Percentiles rank a stretch among this genome's conserved stretches.
These are phyloP conservation scores for Lutraria lutraria DNA, from an alignment of 2,888 invertebrate species.

Conservation along the genomic window DNA sequence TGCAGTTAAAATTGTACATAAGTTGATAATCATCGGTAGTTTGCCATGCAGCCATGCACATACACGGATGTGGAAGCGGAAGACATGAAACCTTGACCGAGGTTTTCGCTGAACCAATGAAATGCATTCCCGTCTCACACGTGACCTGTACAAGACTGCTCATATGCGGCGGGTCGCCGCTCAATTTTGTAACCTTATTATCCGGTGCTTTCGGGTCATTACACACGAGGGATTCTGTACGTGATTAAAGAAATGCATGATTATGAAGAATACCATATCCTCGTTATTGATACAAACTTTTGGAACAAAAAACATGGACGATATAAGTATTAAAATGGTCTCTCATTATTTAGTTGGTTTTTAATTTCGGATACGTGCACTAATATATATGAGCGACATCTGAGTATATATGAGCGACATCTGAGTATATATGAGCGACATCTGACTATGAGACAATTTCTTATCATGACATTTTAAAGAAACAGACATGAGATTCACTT, in stretches of 20 bases:
- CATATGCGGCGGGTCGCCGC: constrained; percentile 51
- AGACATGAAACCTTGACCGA: constrained; percentile 45
- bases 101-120: constrained; percentile 34
- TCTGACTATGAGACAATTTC: too few relatives aligned
- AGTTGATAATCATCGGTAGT: constrained; percentile 30
- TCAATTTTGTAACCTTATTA: constrained; percentile 34
- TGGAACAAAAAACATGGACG: too few relatives aligned
- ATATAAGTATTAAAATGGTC: too few relatives aligned
- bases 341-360: too few relatives aligned
- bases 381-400: too few relatives aligned
- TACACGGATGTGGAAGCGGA: constrained; percentile 63
- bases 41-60: constrained; percentile 62
- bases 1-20: constrained; percentile 56
- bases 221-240: constrained; percentile 55
- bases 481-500: too few relatives aligned
- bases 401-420: too few relatives aligned
- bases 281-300: too few relatives aligned
- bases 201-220: constrained; percentile 39
- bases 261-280: too few relatives aligned
- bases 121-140: constrained; percentile 55
- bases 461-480: too few relatives aligned
- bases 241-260: background rate
- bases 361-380: too few relatives aligned
- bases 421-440: too few relatives aligned
- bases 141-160: constrained; percentile 47